Evolutionary conservation across 2,113 vertebrate species (phyloP).

Genomic region (Corvus moneduloides): DNA sequence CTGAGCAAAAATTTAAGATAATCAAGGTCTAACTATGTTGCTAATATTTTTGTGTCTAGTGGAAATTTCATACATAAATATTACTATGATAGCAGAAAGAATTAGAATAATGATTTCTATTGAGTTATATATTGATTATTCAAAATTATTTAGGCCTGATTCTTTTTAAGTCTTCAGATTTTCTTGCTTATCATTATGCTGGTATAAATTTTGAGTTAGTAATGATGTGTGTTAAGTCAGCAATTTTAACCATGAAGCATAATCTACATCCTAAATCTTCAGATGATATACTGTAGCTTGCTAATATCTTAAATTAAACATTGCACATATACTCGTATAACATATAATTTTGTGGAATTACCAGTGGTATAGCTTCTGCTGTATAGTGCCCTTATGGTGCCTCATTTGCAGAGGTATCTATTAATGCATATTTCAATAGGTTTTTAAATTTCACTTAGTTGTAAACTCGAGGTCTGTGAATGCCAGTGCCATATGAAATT

Average conservation of each 20-base stretch:
- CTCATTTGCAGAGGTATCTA: not conserved
- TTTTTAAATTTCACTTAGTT: not conserved
- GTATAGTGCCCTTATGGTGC: not conserved
- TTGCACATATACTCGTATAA: not conserved
- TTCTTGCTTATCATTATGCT: not conserved
- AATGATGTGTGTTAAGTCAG: not conserved
- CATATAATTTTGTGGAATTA: not conserved
- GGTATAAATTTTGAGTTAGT: not conserved
- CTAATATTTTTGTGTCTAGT: not conserved
- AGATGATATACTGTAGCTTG: not conserved
- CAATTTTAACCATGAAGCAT: not conserved
- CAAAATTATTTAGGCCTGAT: not conserved
- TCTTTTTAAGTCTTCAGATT: not conserved
- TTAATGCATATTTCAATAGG: not conserved
- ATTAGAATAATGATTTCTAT: not conserved
- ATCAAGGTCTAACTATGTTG: not conserved
- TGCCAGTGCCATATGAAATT: not conserved
- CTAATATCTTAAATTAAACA: not conserved
- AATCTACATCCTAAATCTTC: not conserved
- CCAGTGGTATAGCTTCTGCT: not conserved
- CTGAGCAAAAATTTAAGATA: not conserved
- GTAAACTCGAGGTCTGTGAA: not conserved
- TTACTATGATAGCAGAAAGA: not conserved
- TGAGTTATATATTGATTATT: not conserved
- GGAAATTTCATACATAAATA: not conserved